Conservation (phyloP, 2,888 invertebrate genomes). For the Blastobasis adustella region DNA sequence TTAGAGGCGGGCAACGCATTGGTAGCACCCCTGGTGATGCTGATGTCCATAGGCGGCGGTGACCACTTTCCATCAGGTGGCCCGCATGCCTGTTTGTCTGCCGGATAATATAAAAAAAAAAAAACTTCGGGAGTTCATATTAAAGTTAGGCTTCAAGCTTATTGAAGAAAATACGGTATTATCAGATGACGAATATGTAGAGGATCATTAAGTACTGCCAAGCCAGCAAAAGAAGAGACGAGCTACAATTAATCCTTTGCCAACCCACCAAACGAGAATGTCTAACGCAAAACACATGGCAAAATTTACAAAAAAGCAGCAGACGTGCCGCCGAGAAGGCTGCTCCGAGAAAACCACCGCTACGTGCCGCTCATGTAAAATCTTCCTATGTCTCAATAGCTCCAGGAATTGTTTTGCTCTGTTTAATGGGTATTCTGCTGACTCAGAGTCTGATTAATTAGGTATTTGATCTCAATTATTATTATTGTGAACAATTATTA, state of each 20-base stretch:
- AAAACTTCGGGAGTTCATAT: not conserved
- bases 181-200: not conserved
- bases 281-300: not conserved
- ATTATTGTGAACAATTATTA: not conserved
- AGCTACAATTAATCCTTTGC: not conserved
- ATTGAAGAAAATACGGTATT: not conserved
- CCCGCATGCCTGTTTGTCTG: no score
- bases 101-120: no score
- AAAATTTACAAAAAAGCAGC: not conserved
- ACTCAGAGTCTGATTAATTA: not conserved
- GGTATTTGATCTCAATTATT: not conserved
- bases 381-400: not conserved
- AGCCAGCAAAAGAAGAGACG: not conserved
- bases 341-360: not conserved
- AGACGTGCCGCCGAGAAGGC: not conserved
- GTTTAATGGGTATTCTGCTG: not conserved
- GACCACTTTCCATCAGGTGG: no score
- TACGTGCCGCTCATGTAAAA: not conserved
- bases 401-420: not conserved
- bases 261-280: not conserved
- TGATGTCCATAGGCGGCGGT: no score
- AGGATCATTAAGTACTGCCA: not conserved
- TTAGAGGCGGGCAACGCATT: no score
- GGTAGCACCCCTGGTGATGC: no score
- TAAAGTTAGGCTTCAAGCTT: not conserved